Conservation (phyloP, 2,888 invertebrate genomes). For the Melanostoma scalare region DNA sequence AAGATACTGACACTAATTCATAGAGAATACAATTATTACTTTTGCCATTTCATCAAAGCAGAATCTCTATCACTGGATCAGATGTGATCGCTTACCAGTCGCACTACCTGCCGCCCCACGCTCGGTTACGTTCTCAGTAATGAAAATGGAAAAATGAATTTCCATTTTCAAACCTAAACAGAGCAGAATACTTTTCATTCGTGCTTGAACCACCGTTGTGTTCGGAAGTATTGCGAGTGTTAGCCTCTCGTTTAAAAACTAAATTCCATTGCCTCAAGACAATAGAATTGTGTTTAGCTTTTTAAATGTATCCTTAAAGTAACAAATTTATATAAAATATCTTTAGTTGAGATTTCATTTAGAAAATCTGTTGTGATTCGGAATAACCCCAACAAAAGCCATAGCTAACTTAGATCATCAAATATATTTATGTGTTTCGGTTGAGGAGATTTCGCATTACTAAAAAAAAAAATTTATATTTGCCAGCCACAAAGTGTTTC, state of each 20-base stretch:
- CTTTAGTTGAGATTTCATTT: too few species aligned
- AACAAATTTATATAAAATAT: too few species aligned
- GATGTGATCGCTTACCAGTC: slow-evolving; percentile 40
- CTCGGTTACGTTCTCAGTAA: slow-evolving; percentile 43
- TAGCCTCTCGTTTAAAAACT: too few species aligned
- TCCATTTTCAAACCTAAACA: slow-evolving; percentile 63
- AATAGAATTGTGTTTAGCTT: too few species aligned
- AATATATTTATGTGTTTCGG: slow-evolving; percentile 51
- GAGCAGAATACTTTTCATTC: slow-evolving; percentile 67
- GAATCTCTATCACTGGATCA: slow-evolving; percentile 53
- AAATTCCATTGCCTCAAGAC: too few species aligned
- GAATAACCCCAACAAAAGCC: not conserved
- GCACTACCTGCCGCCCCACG: slow-evolving; percentile 36
- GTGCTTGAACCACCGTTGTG: slow-evolving; percentile 65
- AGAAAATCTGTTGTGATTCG: too few species aligned
- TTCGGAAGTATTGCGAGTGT: slow-evolving; percentile 51
- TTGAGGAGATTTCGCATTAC: slow-evolving; percentile 48
- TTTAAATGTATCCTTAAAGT: too few species aligned
- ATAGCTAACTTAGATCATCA: slow-evolving; percentile 30
- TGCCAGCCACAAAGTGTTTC: slow-evolving; percentile 29
- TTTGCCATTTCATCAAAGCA: slow-evolving; percentile 65
- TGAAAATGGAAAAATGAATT: slow-evolving; percentile 70
- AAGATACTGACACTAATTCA: slow-evolving; percentile 29
- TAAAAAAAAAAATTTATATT: slow-evolving; percentile 33
- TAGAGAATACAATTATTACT: slow-evolving; percentile 29